These are phyloP conservation scores for Polypedilum pembai DNA, from an alignment of 1,140 invertebrate genomes.

Conservation along the genomic window DNA sequence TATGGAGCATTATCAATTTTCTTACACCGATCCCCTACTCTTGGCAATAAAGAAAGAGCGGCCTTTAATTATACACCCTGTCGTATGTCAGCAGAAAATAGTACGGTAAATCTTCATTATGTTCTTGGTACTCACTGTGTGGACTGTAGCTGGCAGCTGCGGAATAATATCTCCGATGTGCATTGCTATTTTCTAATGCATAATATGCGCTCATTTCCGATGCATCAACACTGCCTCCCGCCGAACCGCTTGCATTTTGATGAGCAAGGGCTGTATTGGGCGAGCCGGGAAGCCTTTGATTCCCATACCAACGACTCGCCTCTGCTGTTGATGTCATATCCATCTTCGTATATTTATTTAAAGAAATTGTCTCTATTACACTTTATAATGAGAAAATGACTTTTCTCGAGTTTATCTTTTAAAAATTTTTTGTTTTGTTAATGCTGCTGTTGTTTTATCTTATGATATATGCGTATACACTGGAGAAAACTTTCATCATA, in stretches of 20 bases:
- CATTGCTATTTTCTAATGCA: constrained; percentile 41
- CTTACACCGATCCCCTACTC: not conserved
- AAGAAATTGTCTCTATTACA: not conserved
- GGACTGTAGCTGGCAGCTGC: constrained; percentile 38
- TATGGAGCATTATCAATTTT: constrained; percentile 17
- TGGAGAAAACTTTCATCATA: not conserved
- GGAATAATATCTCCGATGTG: constrained; percentile 42
- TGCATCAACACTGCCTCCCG: constrained; percentile 37
- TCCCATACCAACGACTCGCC: constrained; percentile 44
- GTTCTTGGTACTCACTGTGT: not conserved
- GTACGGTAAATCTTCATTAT: too few relatives aligned
- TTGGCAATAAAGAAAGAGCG: not conserved
- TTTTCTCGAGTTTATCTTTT: too few relatives aligned
- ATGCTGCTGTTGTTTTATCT: too few relatives aligned
- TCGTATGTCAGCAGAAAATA: not conserved
- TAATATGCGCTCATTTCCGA: constrained; percentile 44
- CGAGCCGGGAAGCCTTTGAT: constrained; percentile 40
- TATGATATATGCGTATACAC: constrained; percentile 16
- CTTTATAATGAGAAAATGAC: not conserved
- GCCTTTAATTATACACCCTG: constrained; percentile 24
- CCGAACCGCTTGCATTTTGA: constrained; percentile 37
- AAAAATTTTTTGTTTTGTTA: too few relatives aligned
- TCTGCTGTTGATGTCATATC: constrained; percentile 45
- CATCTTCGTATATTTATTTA: constrained; percentile 35
- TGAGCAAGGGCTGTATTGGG: constrained; percentile 40